phyloP scores from a whole-genome alignment of 2,888 invertebrate species.

The Ophion obscuratus region DNA sequence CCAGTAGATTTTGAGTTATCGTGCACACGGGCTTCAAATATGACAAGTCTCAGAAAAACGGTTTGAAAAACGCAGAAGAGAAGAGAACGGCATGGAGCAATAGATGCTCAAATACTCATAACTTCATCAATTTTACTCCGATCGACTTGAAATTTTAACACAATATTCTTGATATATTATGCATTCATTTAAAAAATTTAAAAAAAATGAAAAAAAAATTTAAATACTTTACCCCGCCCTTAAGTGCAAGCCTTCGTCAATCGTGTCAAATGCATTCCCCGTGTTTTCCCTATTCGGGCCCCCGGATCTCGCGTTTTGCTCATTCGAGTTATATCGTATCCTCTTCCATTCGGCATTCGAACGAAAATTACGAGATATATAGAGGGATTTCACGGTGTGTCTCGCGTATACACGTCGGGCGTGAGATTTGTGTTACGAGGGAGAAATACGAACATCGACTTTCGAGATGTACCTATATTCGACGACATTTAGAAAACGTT shows the following conservation, averaged over 20 bases:
- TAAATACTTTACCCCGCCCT: too few species aligned
- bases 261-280: slow-evolving; percentile 67
- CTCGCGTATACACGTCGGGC: slow-evolving; percentile 12
- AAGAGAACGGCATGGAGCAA: too few species aligned
- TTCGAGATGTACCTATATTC: slow-evolving; percentile 30
- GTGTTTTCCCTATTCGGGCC: slow-evolving; percentile 54
- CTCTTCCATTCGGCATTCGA: slow-evolving; percentile 53
- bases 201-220: too few species aligned
- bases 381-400: neutral
- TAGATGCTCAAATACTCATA: too few species aligned
- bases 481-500: slow-evolving; percentile 46
- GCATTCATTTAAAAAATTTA: too few species aligned
- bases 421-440: slow-evolving; percentile 31
- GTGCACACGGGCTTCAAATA: too few species aligned
- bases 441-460: slow-evolving; percentile 38
- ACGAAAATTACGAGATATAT: slow-evolving; percentile 53
- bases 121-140: too few species aligned
- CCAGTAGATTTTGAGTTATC: too few species aligned
- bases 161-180: too few species aligned
- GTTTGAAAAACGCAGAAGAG: too few species aligned
- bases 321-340: slow-evolving; percentile 63
- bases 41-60: too few species aligned
- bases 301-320: slow-evolving; percentile 52
- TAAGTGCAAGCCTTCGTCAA: slow-evolving; percentile 61
- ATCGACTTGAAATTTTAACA: too few species aligned